Evolutionary conservation across 1,140 invertebrate genomes (phyloP), one percentile per base, ranked within the genome.

Genomic region (Microplitis mediator): DNA sequence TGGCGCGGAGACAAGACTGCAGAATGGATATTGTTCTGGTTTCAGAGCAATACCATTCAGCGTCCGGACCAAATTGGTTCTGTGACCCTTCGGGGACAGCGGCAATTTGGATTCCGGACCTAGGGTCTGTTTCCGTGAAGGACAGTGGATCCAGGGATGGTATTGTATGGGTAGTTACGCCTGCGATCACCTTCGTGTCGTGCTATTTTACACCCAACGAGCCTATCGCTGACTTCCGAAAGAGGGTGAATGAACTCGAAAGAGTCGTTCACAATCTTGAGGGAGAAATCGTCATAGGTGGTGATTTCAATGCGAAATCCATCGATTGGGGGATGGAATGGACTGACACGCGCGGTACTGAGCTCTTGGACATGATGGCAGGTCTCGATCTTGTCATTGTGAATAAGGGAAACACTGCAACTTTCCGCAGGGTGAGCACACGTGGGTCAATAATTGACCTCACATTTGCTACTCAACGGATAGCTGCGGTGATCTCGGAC

Each of bases 201-300:
- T 74, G 70, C 68, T 77, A 77, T 60, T 65, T 76, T 50, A 67
- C 76, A 6, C 74, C 69, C 0, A 77, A 76, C 52, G 64, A 74
- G 11, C 16, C 14, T 31, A 76, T 77, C 0, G 9, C 13, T n/a
- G 65, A 67, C 0, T 76, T 74, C 52, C 66, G 51, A 56, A 54
- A 60, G 1, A 76, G 65, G 32, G 62, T 74, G 2, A 54, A 74
- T n/a, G 50, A 14, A 3, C 32, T 74, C 14, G 61, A 74, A 32
- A 16, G 66, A n/a, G 13, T 58, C 2, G 0, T 54, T 3, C 51
- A 54, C n/a, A 36, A 3, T 4, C 13, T 58, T 9, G 51, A 70
- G 3, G 70, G 66, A 50, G 74, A 72, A 9, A 56, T 69, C 3
- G n/a, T 62, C 23, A 36, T 76, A n/a, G 52, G 52, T 14, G 52